Evolutionary conservation across 1,140 invertebrate species (phyloP).

Genomic region (Bacillus rossius): DNA sequence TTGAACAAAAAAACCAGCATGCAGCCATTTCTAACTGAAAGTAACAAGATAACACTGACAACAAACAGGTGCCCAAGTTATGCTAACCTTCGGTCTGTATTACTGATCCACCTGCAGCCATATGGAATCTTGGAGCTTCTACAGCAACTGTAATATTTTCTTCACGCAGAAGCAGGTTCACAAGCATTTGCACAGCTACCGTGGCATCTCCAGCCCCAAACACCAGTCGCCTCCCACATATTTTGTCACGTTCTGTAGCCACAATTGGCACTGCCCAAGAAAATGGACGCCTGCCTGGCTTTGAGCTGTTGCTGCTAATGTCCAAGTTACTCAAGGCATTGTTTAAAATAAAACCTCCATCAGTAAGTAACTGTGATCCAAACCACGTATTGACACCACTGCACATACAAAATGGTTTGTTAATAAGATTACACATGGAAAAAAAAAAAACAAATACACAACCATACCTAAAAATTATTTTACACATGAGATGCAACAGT

Average conservation of each 20-base stretch:
- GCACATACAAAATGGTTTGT: too few species aligned
- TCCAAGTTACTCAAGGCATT: slow-evolving; percentile 30
- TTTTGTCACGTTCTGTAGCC: slow-evolving; percentile 32
- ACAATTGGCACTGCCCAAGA: slow-evolving; percentile 36
- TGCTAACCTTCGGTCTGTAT: slow-evolving; percentile 3
- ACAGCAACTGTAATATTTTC: slow-evolving; percentile 34
- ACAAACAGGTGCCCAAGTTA: too few species aligned
- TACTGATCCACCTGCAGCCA: background rate
- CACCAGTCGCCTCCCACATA: slow-evolving; percentile 41
- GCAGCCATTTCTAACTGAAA: too few species aligned
- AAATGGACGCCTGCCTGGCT: slow-evolving; percentile 21
- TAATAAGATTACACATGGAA: too few species aligned
- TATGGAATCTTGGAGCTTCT: slow-evolving; percentile 29
- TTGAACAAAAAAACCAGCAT: too few species aligned
- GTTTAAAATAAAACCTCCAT: slow-evolving; percentile 42
- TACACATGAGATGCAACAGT: too few species aligned
- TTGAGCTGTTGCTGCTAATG: slow-evolving; percentile 8
- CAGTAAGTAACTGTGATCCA: slow-evolving; percentile 46
- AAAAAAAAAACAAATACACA: too few species aligned
- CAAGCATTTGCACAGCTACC: slow-evolving; percentile 36
- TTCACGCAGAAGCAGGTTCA: slow-evolving; percentile 30
- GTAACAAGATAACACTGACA: too few species aligned
- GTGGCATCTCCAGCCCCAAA: slow-evolving; percentile 39
- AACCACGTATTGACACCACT: slow-evolving; percentile 48
- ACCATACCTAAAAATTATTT: too few species aligned